Conservation (phyloP, 2,113 vertebrate genomes). For the Campylomormyrus numenius region DNA sequence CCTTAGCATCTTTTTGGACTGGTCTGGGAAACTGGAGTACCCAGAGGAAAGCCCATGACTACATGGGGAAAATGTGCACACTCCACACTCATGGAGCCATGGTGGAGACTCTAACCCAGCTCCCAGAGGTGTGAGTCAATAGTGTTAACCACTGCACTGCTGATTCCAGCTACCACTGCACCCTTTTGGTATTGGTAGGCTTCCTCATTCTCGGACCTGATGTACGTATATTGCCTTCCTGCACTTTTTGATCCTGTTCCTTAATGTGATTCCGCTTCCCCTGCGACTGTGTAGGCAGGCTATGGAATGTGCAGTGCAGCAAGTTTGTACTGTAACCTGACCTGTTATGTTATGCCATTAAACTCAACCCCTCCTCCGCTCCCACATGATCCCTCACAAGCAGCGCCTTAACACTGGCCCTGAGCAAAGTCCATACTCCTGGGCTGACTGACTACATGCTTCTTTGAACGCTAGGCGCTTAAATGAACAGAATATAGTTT, state of each 20-base stretch:
- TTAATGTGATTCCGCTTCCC: neutral
- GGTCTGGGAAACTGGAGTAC: neutral
- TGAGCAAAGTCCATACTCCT: neutral
- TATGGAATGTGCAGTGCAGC: neutral
- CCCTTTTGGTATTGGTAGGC: neutral
- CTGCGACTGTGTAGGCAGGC: neutral
- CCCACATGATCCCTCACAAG: too few relatives aligned
- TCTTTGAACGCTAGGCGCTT: neutral
- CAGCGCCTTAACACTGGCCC: neutral
- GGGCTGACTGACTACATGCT: neutral
- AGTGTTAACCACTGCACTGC: neutral
- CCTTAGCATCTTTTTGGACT: neutral
- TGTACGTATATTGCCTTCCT: too few relatives aligned
- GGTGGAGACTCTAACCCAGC: neutral
- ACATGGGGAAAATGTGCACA: neutral
- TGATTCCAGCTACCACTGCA: neutral
- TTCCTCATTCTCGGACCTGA: neutral
- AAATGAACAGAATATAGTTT: neutral
- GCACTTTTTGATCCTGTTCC: neutral
- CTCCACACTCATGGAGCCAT: neutral
- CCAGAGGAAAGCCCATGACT: neutral
- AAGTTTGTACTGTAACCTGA: neutral
- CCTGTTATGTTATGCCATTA: neutral
- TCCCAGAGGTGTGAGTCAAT: neutral
- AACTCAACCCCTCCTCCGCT: neutral